phyloP scores from a whole-genome alignment of 2,888 invertebrate species.

The Geotrupes spiniger region DNA sequence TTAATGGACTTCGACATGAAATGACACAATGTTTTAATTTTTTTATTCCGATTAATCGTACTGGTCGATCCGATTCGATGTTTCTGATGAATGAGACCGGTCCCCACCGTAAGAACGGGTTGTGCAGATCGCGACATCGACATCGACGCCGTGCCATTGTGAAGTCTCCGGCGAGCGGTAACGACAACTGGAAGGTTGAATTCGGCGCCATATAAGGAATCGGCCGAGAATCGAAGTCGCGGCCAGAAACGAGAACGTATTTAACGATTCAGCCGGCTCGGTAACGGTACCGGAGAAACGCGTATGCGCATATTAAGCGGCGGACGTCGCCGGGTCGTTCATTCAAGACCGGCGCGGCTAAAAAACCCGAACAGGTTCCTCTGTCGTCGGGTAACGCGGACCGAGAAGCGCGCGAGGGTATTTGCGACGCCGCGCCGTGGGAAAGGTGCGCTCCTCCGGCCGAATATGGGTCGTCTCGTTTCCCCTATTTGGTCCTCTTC shows the following conservation, averaged over 20 bases:
- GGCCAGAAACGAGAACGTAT: constrained; percentile 2
- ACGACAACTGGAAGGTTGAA: constrained; percentile 1
- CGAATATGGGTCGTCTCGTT: constrained; percentile 27
- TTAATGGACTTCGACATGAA: no score
- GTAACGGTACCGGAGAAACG: not conserved
- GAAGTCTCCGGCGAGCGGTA: no score
- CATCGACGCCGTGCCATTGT: no score
- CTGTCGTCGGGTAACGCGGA: not conserved
- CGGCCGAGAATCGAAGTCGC: not conserved
- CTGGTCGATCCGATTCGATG: no score
- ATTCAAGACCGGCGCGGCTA: not conserved
- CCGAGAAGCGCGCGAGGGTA: not conserved
- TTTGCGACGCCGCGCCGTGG: constrained; percentile 9
- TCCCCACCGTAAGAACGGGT: not conserved
- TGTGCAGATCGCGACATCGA: not conserved
- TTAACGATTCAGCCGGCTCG: not conserved
- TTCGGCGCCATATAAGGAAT: not conserved
- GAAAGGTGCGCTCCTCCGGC: constrained; percentile 16
- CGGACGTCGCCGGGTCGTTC: not conserved
- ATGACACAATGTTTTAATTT: no score
- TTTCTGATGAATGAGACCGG: constrained; percentile 3
- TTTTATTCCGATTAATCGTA: no score
- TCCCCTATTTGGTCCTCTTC: constrained; percentile 25
- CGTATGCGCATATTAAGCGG: constrained; percentile 5
- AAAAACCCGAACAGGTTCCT: constrained; percentile 2